phyloP scores from a whole-genome alignment of 2,888 invertebrate species.

The Aradus depressus region DNA sequence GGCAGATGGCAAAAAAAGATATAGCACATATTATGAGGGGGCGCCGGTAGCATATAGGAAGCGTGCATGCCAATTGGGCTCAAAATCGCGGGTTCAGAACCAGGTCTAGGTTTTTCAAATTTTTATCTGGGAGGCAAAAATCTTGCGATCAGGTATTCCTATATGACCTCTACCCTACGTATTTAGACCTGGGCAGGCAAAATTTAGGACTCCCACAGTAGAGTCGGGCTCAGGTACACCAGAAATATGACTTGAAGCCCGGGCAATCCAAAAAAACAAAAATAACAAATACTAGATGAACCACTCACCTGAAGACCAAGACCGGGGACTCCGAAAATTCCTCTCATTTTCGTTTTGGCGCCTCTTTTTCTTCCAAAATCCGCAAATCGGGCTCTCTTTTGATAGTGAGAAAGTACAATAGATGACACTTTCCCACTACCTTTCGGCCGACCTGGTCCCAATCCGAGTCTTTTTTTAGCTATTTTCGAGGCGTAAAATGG shows the following conservation, averaged over 20 bases:
- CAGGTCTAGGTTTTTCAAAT: not conserved
- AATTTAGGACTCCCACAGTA: too few relatives aligned
- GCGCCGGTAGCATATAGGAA: too few relatives aligned
- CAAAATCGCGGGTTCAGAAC: not conserved
- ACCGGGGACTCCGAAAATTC: slow-evolving; percentile 69
- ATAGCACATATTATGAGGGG: too few relatives aligned
- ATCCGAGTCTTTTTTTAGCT: slow-evolving; percentile 63
- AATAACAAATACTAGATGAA: too few relatives aligned
- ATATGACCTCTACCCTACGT: too few relatives aligned
- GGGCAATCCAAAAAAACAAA: too few relatives aligned
- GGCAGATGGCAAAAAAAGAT: too few relatives aligned
- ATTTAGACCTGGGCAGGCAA: too few relatives aligned
- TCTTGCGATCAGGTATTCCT: too few relatives aligned
- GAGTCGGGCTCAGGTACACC: too few relatives aligned
- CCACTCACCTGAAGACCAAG: slow-evolving; percentile 56
- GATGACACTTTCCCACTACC: slow-evolving; percentile 43
- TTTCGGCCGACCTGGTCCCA: slow-evolving; percentile 48
- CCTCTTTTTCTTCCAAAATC: slow-evolving; percentile 75
- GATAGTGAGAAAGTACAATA: slow-evolving; percentile 29
- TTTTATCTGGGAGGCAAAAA: too few relatives aligned
- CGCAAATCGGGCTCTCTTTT: slow-evolving; percentile 53
- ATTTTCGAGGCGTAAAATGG: slow-evolving; percentile 63
- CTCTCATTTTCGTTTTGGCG: slow-evolving; percentile 78
- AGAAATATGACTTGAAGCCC: too few relatives aligned
- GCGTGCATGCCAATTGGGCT: not conserved